Evolutionary conservation across 2,113 vertebrate genomes (phyloP), one percentile per base, ranked within the genome.

Genomic region (Micromys minutus): DNA sequence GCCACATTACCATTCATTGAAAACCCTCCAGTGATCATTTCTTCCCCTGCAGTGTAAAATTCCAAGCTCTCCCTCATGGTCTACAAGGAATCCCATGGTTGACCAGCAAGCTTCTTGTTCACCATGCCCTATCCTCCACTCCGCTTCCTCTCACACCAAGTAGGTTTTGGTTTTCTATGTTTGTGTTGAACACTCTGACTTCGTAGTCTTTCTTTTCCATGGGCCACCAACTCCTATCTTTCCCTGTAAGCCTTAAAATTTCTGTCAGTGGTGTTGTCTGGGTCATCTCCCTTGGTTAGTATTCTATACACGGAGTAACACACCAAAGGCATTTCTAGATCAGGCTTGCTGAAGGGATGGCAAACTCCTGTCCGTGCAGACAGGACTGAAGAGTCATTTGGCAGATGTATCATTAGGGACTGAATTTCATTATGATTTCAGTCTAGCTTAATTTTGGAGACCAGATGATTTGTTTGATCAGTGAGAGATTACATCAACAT

Each of bases 401-500:
- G 34, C 52, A 93, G 34, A 36, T n/a, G 57, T 3, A 16, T 19
- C 24, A 16, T 61, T 52, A 90, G 81, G 3, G 24, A 34, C 1
- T 83, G 12, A 45, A 42, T 79, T 77, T 55, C 1, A 47, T 24
- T 50, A 87, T n/a, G 47, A 84, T 69, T 52, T 39, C 42, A 47
- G 57, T 74, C 45, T 29, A 36, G 34, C 69, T 26, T 42, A 79
- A 61, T 57, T 77, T 45, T 9, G 7, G 50, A 34, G 88, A n/a
- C 86, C 61, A 4, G n/a, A 87, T 57, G 52, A 55, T 90, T 76
- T 65, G 29, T 83, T 94, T 61, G 83, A 57, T 93, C 63, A 90
- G n/a, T 65, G 50, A 93, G 29, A 84, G 42, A 63, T 87, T 65
- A 91, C n/a, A 22, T 91, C 80, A 89, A 93, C 74, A 75, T 84